Base-by-base conservation (phyloP, 2,797 vertebrate species). In the Rhynchonycteris naso region DNA sequence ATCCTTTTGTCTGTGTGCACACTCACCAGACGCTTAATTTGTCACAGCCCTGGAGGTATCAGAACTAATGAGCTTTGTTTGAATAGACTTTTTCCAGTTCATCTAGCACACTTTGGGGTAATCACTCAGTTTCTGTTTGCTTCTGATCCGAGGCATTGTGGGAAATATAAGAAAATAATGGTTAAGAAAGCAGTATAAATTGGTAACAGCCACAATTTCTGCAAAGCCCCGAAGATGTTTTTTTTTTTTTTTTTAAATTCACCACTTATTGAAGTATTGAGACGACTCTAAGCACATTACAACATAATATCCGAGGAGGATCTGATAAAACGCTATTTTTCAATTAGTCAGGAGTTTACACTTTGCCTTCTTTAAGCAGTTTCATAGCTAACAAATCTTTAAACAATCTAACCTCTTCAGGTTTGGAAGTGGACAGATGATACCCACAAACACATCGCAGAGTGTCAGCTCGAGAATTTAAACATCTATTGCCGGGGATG, bases 31-130 rank as follows among this genome's bases (percentile, higher is more conserved):
- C 97, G 96, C 98, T 98, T 99, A 98, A 99, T 99, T 99, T 99
- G 98, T 99, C 98, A 98, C 98, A 98, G 98, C 98, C 98, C 98
- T 98, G 98, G 98, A 99, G 98, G 98, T 99, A 99, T 99, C 98
- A 98, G 98, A 98, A 98, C 98, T 99, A 99, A 99, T 99, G 98
- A 99, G 98, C 98, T 99, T 99, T 99, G 98, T 99, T 99, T 99
- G 98, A 99, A 99, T 99, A 99, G 98, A 98, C 98, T 99, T 99
- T 99, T 99, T 99, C 98, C 98, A 99, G 98, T 99, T 99, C 98
- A 99, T 99, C 98, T 99, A 98, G 98, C 98, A 98, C 98, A 99
- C 98, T 99, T 99, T 98, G 98, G 98, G 98, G 98, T 99, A 99
- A 99, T 99, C 98, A 99, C 98, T 99, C 98, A 99, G 98, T 98